Conservation (phyloP, 2,888 invertebrate species). For the Rotaria socialis region DNA sequence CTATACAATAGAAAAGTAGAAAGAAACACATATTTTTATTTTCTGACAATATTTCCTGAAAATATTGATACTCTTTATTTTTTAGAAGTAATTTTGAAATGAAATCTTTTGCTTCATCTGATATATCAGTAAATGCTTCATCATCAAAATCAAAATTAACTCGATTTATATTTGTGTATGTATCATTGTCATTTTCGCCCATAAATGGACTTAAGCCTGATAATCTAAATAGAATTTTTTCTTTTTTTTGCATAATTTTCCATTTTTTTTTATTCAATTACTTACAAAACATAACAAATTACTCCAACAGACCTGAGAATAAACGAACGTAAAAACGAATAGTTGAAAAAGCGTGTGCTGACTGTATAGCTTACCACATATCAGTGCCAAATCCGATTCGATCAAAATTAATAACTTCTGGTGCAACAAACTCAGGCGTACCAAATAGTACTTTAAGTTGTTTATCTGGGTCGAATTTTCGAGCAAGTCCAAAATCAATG, state of each 20-base stretch:
- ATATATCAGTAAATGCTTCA: constrained; percentile 77
- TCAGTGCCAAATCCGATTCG: constrained; percentile 56
- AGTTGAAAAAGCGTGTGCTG: not conserved
- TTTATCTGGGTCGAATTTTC: constrained; percentile 75
- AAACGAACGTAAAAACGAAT: not conserved
- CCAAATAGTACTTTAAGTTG: constrained; percentile 53
- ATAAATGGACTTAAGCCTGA: constrained; percentile 86
- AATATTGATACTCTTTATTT: constrained; percentile 67
- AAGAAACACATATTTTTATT: not conserved
- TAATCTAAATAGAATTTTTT: constrained; percentile 64
- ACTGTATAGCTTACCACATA: constrained; percentile 54
- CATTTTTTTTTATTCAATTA: constrained; percentile 29
- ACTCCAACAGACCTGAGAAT: constrained; percentile 52
- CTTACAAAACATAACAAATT: constrained; percentile 59
- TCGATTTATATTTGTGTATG: constrained; percentile 78
- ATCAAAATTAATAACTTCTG: constrained; percentile 59
- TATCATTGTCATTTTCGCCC: constrained; percentile 80
- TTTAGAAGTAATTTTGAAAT: constrained; percentile 72
- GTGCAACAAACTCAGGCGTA: constrained; percentile 59
- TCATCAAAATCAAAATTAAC: constrained; percentile 86
- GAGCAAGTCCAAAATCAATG: constrained; percentile 93
- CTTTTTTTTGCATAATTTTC: not conserved
- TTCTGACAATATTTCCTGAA: not conserved
- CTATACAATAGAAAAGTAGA: constrained; percentile 51
- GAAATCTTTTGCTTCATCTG: constrained; percentile 77